Evolutionary conservation across 2,113 vertebrate species (phyloP).

Genomic region (Neotragus moschatus): DNA sequence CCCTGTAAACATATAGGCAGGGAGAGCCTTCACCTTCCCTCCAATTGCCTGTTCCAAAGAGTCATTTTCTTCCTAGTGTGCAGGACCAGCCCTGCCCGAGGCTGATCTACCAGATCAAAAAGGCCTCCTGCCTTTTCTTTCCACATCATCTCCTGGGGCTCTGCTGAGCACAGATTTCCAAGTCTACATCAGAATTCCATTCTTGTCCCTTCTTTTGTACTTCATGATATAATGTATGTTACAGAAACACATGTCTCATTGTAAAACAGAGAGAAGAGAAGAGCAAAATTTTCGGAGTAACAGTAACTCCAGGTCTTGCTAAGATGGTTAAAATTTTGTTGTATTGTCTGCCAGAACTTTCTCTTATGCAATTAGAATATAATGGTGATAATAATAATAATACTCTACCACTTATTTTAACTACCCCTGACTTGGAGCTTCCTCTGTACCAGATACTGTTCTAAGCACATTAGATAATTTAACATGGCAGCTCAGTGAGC

Average conservation of each 20-base stretch:
- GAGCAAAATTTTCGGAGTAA: background rate
- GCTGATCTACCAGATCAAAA: background rate
- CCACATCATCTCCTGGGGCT: background rate
- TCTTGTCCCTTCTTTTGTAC: background rate
- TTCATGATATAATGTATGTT: background rate
- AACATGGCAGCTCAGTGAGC: background rate
- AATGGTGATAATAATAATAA: background rate
- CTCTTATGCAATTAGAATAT: background rate
- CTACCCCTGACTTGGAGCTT: background rate
- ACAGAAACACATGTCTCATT: background rate
- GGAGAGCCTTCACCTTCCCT: too few relatives aligned
- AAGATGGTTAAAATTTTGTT: background rate
- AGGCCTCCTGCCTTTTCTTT: background rate
- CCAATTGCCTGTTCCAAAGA: fast-evolving
- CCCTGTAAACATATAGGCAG: background rate
- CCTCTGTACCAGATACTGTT: background rate
- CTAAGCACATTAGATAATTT: background rate
- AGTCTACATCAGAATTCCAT: background rate
- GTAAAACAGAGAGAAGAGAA: background rate
- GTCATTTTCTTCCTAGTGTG: background rate
- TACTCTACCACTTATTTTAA: background rate
- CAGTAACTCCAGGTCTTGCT: background rate
- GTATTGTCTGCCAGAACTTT: background rate
- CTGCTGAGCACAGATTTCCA: background rate
- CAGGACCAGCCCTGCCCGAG: background rate